Percentiles rank a stretch among this genome's conserved stretches.
These are phyloP conservation scores for human (Homo sapiens) DNA, from an alignment of 2,113 vertebrate genomes.

Conservation along the genomic window DNA sequence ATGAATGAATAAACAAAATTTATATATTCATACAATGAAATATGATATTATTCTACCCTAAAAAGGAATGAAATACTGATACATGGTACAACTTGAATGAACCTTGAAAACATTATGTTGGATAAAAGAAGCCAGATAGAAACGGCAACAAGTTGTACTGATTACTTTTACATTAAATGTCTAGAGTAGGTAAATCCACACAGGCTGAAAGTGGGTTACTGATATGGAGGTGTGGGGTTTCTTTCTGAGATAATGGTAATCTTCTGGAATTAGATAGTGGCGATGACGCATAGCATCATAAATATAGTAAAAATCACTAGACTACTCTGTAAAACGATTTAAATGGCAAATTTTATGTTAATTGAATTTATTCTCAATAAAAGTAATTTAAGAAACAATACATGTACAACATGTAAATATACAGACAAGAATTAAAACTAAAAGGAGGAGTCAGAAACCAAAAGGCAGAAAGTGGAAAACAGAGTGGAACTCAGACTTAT, in stretches of 20 bases:
- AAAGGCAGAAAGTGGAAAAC: background rate
- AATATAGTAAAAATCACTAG: background rate
- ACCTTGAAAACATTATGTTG: background rate
- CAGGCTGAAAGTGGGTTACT: background rate
- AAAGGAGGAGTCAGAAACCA: constrained; percentile 15
- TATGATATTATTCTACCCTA: background rate
- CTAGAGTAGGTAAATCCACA: background rate
- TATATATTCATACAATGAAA: background rate
- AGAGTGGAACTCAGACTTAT: background rate
- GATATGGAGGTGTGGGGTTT: background rate
- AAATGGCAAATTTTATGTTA: background rate
- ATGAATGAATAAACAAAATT: background rate
- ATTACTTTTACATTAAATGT: background rate
- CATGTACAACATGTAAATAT: background rate
- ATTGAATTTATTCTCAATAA: constrained; percentile 20
- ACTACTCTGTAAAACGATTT: background rate
- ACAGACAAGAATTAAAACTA: constrained; percentile 11
- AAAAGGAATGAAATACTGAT: background rate
- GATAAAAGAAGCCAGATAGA: background rate
- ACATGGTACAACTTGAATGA: background rate
- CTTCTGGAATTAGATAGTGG: background rate
- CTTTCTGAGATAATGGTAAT: background rate
- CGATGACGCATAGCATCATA: background rate
- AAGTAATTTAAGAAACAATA: background rate
- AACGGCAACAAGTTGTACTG: background rate